These are phyloP conservation scores for Rhea americana DNA, from an alignment of 2,113 vertebrate genomes.

Conservation along the genomic window DNA sequence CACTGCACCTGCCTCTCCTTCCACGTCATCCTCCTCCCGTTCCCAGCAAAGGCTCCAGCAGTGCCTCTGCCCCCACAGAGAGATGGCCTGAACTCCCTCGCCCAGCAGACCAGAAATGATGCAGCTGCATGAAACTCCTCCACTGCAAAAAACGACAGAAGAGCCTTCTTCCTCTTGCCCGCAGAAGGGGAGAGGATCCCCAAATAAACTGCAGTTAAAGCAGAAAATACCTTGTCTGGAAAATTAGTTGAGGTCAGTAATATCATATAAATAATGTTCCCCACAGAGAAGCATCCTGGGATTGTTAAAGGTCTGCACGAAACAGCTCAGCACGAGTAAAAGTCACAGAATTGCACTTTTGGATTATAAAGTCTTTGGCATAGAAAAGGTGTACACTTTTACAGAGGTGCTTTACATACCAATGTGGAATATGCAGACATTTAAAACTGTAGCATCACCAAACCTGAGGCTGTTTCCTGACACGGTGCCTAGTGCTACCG, in stretches of 20 bases:
- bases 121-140: neutral
- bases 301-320: neutral
- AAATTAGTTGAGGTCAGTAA: neutral
- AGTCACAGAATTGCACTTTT: neutral
- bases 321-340: neutral
- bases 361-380: neutral
- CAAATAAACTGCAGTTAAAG: neutral
- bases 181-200: neutral
- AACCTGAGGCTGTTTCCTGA: neutral
- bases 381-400: neutral
- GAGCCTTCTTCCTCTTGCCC: neutral
- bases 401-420: neutral
- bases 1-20: neutral
- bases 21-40: neutral
- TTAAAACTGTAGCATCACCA: neutral
- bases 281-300: neutral
- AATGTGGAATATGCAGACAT: neutral
- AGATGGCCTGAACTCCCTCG: neutral
- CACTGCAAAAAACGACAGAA: neutral
- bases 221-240: neutral
- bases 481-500: accelerated
- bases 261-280: neutral
- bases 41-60: too few relatives aligned
- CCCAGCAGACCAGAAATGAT: neutral
- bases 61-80: neutral